Evolutionary conservation across 1,140 invertebrate genomes (phyloP).

Genomic region (Lasioglossum albipes): DNA sequence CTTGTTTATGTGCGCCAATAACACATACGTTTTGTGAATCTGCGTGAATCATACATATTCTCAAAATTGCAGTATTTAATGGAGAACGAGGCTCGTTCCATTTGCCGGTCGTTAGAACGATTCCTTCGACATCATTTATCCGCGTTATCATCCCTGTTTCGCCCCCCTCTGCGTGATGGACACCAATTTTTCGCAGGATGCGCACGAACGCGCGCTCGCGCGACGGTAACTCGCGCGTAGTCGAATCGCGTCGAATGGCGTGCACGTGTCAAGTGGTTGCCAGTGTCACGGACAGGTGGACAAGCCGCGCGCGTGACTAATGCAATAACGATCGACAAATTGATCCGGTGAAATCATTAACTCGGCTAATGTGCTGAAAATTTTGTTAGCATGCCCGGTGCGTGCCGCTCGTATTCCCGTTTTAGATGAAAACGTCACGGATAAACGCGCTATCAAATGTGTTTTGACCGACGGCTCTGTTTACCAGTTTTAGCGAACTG

Average conservation of each 20-base stretch:
- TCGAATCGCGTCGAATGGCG: not conserved
- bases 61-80: too few species aligned
- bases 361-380: constrained; percentile 19
- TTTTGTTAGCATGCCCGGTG: constrained; percentile 11
- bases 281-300: constrained; percentile 4
- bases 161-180: too few species aligned
- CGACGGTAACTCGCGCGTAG: not conserved
- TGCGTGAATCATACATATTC: too few species aligned
- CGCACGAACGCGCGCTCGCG: not conserved
- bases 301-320: constrained; percentile 10
- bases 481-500: not conserved
- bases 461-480: not conserved
- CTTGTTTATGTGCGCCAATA: too few species aligned
- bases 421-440: constrained; percentile 11
- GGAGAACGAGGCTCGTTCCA: too few species aligned
- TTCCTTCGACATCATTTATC: not conserved
- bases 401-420: not conserved
- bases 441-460: not conserved
- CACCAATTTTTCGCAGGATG: not conserved
- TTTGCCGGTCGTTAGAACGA: too few species aligned
- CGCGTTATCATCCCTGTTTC: too few species aligned
- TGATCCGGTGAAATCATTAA: constrained; percentile 17
- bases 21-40: too few species aligned
- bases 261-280: not conserved
- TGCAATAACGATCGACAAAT: constrained; percentile 9